These are phyloP conservation scores for Xyliphius kryptos DNA, from an alignment of 2,113 vertebrate species.

Conservation along the genomic window DNA sequence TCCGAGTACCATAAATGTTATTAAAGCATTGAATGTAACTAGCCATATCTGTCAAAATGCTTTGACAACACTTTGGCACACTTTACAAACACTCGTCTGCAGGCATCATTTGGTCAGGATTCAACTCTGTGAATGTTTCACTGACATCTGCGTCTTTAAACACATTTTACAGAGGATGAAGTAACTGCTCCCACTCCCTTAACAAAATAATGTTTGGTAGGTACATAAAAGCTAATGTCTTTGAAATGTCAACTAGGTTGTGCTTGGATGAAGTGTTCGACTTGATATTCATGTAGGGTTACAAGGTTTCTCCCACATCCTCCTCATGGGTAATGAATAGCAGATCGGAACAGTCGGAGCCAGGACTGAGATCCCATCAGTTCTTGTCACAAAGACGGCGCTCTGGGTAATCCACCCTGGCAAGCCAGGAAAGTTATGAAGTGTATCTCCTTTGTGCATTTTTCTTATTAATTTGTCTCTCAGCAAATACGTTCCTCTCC, in stretches of 20 bases:
- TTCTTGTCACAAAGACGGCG: conserved; percentile 54
- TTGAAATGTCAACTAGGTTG: conserved; percentile 65
- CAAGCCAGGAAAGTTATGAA: conserved; percentile 72
- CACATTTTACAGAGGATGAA: conserved; percentile 49
- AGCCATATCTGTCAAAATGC: conserved; percentile 60
- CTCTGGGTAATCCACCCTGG: conserved; percentile 64
- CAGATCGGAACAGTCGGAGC: conserved; percentile 59
- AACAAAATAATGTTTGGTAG: conserved; percentile 48
- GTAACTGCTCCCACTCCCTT: conserved; percentile 46
- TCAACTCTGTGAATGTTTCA: conserved; percentile 40
- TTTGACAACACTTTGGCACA: no score
- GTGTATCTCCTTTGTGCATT: conserved; percentile 64
- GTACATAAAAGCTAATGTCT: conserved; percentile 58
- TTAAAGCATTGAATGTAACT: conserved; percentile 54
- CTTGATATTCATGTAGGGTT: conserved; percentile 59
- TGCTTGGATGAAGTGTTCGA: conserved; percentile 53
- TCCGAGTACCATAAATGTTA: conserved; percentile 44
- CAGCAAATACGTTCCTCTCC: no score
- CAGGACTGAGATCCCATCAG: conserved; percentile 58
- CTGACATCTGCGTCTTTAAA: conserved; percentile 49
- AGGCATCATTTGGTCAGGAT: conserved; percentile 14
- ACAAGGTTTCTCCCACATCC: conserved; percentile 51
- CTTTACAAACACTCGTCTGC: conserved; percentile 28
- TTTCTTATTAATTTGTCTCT: conserved; percentile 68
- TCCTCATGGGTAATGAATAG: conserved; percentile 60